Conservation (phyloP, 2,888 invertebrate species). For the Formica aserva region DNA sequence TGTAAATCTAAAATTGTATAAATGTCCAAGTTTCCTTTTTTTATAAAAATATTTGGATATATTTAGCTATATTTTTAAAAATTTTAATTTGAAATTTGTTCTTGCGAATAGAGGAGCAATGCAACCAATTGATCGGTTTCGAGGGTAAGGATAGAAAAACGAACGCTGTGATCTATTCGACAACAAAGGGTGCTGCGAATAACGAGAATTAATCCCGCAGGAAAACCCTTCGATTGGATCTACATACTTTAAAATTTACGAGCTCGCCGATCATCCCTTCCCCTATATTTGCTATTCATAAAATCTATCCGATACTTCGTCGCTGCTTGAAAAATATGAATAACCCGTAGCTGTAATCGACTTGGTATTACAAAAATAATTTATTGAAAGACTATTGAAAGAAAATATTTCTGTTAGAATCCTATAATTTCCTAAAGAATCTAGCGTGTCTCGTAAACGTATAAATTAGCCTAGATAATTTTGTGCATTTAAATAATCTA, state of each 20-base stretch:
- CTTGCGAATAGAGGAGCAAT: neutral
- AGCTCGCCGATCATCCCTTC: constrained; percentile 43
- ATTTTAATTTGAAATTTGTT: neutral
- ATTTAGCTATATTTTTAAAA: neutral
- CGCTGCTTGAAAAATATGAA: constrained; percentile 11
- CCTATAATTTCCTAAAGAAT: neutral
- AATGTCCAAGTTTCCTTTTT: neutral
- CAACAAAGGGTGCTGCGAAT: constrained; percentile 75
- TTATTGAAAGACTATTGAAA: constrained; percentile 11
- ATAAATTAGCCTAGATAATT: constrained; percentile 7
- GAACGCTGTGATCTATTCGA: constrained; percentile 43
- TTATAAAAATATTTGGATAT: neutral
- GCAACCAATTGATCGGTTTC: constrained; percentile 23
- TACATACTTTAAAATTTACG: constrained; percentile 81
- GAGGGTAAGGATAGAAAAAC: constrained; percentile 24
- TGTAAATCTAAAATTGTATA: neutral
- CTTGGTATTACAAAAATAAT: neutral
- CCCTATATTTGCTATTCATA: constrained; percentile 30
- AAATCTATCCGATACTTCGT: constrained; percentile 26
- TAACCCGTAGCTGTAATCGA: neutral
- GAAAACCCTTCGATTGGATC: constrained; percentile 76
- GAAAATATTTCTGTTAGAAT: neutral
- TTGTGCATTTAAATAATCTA: neutral
- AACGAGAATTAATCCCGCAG: constrained; percentile 80
- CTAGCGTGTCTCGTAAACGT: neutral